These are phyloP conservation scores for Tetragnatha montana DNA, from an alignment of 2,888 invertebrate species.

Conservation along the genomic window DNA sequence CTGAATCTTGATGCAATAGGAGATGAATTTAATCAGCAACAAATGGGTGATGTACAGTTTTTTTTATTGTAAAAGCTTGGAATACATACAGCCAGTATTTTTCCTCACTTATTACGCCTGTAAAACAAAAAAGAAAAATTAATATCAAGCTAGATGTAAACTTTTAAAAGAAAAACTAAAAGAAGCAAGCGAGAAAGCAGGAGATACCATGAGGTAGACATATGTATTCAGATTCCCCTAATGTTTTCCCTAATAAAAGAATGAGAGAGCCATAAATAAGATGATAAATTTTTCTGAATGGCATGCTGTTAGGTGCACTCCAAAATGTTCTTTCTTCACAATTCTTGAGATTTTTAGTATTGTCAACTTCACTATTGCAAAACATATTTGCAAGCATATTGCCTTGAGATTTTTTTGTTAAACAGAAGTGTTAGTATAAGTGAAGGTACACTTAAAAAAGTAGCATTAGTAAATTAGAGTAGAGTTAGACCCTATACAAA, in stretches of 20 bases:
- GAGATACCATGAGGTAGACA: constrained; percentile 30
- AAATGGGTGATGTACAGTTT: neutral
- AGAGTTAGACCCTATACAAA: too few relatives aligned
- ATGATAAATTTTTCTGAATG: too few relatives aligned
- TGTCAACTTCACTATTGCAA: too few relatives aligned
- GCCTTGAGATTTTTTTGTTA: too few relatives aligned
- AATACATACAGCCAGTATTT: constrained; percentile 43
- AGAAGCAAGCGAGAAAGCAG: constrained; percentile 13
- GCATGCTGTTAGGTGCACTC: constrained; percentile 20
- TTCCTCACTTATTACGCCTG: constrained; percentile 56
- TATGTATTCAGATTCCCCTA: constrained; percentile 24
- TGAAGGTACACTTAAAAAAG: too few relatives aligned
- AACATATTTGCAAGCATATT: too few relatives aligned
- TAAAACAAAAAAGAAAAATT: constrained; percentile 25
- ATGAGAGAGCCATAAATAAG: neutral
- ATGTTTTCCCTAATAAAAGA: constrained; percentile 45
- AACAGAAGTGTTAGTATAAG: too few relatives aligned
- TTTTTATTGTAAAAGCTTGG: constrained; percentile 67
- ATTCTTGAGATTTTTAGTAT: too few relatives aligned
- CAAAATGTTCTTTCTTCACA: too few relatives aligned
- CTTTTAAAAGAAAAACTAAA: constrained; percentile 12
- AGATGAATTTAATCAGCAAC: neutral
- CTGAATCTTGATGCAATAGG: neutral
- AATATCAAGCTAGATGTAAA: neutral
- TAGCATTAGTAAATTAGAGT: too few relatives aligned